phyloP scores from a whole-genome alignment of 53 echinoderm and acorn worm species.

The Echinarachnius parma region DNA sequence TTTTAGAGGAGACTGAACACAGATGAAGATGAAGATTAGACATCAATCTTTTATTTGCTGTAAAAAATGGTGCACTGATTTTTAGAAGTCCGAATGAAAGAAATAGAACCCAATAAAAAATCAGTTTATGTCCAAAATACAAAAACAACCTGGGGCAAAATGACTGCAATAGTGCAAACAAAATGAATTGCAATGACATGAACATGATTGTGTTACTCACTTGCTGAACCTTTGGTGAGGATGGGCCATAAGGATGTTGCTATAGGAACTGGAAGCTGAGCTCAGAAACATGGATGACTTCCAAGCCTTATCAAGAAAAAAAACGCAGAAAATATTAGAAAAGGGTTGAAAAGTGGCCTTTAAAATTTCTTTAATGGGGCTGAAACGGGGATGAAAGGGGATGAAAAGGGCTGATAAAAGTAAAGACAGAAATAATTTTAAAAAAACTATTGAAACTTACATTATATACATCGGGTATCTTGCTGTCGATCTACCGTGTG shows the following conservation, averaged over 20 bases:
- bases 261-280: constrained; percentile 22
- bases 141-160: neutral
- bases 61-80: no score
- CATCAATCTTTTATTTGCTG: no score
- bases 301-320: constrained; percentile 11
- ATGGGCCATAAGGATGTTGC: constrained; percentile 32
- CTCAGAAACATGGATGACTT: constrained; percentile 27
- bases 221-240: constrained; percentile 3
- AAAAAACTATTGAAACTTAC: constrained; percentile 17
- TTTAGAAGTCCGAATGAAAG: no score
- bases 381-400: no score
- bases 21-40: no score
- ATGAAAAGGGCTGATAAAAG: no score
- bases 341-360: no score
- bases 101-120: no score
- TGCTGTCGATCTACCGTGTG: constrained; percentile 30
- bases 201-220: constrained; percentile 17
- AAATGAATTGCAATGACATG: neutral
- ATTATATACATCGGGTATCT: constrained; percentile 22
- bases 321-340: no score
- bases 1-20: no score
- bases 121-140: no score
- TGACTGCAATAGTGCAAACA: neutral
- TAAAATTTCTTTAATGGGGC: no score
- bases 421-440: neutral